Base-by-base conservation (phyloP, 2,113 vertebrate genomes). In the Rhagologus leucostigma region DNA sequence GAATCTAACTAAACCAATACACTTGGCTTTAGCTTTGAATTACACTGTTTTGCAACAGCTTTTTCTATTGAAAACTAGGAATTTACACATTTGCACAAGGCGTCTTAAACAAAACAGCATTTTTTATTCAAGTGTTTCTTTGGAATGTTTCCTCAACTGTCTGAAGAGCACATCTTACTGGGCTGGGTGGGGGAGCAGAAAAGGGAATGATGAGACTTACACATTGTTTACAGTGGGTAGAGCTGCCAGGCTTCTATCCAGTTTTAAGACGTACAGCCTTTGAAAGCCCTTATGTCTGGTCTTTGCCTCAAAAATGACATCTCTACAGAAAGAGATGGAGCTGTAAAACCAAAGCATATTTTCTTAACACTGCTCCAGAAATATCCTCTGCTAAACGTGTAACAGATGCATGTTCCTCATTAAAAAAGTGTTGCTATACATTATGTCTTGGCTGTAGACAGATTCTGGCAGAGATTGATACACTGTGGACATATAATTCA, bases 361-460 rank as follows among this genome's bases (percentile, higher is more conserved):
- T 96, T 96, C 92, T 94, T 96, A 96, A 96, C 83, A 47, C 88
- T 84, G 80, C 77, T 97, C 93, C 94, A 96, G 80, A 97, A 94
- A 94, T 93, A 96, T 94, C 73, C 83, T 93, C 95, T 89, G 80
- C 80, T 96, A 95, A 96, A 94, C 49, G 50, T 89, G 93, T 93
- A 97, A 94, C 93, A 96, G 93, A 96, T 84, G 93, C 92, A 64
- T 94, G 95, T 90, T 97, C 80, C 95, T 96, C 96, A 96, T 96
- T 96, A 89, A 96, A 95, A 95, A 94, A 86, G 93, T 89, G 86
- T 94, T 95, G 86, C 87, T 94, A 87, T 95, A 97, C 86, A 96
- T 96, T 96, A 93, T 64, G 90, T 71, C 79, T 90, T 95, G 92
- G 94, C 95, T 92, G 87, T 52, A 90, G 94, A 95, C 85, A 88